Evolutionary conservation across 2,797 vertebrate species (phyloP), one percentile per base, ranked within the genome.

Genomic region (Agapornis canus): DNA sequence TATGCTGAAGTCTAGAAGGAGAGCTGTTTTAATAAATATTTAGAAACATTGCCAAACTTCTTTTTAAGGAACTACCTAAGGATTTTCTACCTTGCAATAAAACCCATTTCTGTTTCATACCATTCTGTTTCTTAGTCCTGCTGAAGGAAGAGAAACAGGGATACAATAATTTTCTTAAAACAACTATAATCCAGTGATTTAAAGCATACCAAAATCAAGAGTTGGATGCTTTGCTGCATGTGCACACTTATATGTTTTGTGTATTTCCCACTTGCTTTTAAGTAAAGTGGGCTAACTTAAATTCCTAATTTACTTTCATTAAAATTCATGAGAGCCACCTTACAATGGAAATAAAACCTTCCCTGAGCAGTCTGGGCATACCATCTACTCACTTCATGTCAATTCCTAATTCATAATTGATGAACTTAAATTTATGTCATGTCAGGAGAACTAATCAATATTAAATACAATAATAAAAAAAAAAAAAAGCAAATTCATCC

Each of bases 381-480:
- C 22, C 14, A 0, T 81, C 84, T 47, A 65, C 39, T 69, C 49
- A 77, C 57, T 61, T 95, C 72, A 72, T 56, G 76, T 83, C 73
- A 92, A 26, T 35, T 65, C 43, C 42, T 96, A 92, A 94, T 86
- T 54, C 75, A 61, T 37, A 75, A 57, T 63, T 93, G 91, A 88
- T 79, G 49, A 93, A 63, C 75, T 88, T 47, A 57, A 93, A 63
- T 77, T 88, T 47, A 57, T 52, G 20, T 85, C 82, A 75, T 61
- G 69, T 81, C 86, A 89, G 65, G 17, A 86, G 7, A 76, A 37
- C 12, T 82, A 88, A 95, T 77, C 82, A 91, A 54, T 88, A 95
- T 77, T 61, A 90, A 96, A 91, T 16, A 84, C 47, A 83, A 86
- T 95, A 90, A 81, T 84, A 60, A 79, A 91, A 65, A 42, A 60